Base-by-base conservation (phyloP, 2,888 invertebrate species). In the Trissoscelio sp. region DNA sequence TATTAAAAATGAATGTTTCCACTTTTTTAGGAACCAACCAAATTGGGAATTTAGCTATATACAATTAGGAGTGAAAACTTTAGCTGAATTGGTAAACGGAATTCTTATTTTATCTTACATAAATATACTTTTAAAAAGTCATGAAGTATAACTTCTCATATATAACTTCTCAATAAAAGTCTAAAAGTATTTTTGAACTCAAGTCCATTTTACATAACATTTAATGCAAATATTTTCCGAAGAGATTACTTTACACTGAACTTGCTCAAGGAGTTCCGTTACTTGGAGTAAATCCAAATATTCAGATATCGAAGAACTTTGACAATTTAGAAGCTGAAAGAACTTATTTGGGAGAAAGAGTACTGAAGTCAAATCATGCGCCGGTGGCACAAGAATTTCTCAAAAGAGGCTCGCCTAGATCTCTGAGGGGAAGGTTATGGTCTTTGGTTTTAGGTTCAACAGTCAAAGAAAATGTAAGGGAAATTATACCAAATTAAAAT, bases 341-440 rank as follows among this genome's bases (percentile, higher is more conserved):
- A 73, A 94, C 95, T 18, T 91, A 93, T 16, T 92, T 96, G n/a
- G 97, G 97, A 1, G 95, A 96, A 88, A 94, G 95, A 84, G 96
- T 98, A 12, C 92, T 97, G 11, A 93, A 94, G 14, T 94, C 95
- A 53, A 95, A 96, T 83, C 96, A 97, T 89, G 96, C 97, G 0
- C 97, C 98, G 0, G 93, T 97, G 34, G 96, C 97, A 39, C 97
- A 98, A 91, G 98, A 98, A 92, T 97, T 95, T 90, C 92, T 97
- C 9, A 98, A 98, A 92, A 94, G 94, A 83, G 97, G 97, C 12
- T 96, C 96, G 86, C 97, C 97, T 0, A 94, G 95, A 84, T 93
- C 94, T n/a, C 92, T 97, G 46, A 93, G 99, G 11, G 96, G 96
- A 0, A 94, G 93, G 80, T 93, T 98, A 0, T 99, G 98, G 98